Percentiles rank a stretch among this genome's conserved stretches.
Evolutionary conservation across 2,113 vertebrate genomes (phyloP).

Genomic region (Fulmarus glacialis): DNA sequence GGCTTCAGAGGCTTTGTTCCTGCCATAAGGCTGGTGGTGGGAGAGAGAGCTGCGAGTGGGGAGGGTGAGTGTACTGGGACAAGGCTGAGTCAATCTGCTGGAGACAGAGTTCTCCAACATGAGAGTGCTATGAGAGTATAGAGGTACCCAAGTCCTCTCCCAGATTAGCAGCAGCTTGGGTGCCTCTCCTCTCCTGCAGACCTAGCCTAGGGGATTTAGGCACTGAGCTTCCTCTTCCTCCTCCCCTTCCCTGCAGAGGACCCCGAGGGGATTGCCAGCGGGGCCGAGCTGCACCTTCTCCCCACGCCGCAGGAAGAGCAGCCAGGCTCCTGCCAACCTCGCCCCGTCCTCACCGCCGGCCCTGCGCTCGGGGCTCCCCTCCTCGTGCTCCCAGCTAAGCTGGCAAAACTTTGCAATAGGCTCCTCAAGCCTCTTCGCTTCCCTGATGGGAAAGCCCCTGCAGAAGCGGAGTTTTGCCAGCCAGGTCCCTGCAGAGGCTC

Average conservation of each 20-base stretch:
- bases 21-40: not conserved
- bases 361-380: not conserved
- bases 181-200: not conserved
- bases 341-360: not conserved
- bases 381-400: not conserved
- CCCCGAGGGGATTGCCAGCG: not conserved
- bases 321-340: not conserved
- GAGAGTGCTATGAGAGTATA: no score
- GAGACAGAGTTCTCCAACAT: not conserved
- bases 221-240: not conserved
- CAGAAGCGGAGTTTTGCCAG: fast-evolving
- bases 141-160: not conserved
- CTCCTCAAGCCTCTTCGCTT: not conserved
- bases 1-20: not conserved
- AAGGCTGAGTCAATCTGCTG: not conserved
- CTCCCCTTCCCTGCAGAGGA: not conserved
- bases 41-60: not conserved
- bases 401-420: not conserved
- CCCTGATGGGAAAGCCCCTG: not conserved
- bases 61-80: not conserved
- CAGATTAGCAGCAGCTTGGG: not conserved
- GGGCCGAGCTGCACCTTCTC: not conserved
- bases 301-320: not conserved
- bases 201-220: not conserved
- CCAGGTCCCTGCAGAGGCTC: not conserved